Evolutionary conservation across 2,797 vertebrate species (phyloP), one percentile per base, ranked within the genome.

Genomic region (Cephalopachus bancanus): DNA sequence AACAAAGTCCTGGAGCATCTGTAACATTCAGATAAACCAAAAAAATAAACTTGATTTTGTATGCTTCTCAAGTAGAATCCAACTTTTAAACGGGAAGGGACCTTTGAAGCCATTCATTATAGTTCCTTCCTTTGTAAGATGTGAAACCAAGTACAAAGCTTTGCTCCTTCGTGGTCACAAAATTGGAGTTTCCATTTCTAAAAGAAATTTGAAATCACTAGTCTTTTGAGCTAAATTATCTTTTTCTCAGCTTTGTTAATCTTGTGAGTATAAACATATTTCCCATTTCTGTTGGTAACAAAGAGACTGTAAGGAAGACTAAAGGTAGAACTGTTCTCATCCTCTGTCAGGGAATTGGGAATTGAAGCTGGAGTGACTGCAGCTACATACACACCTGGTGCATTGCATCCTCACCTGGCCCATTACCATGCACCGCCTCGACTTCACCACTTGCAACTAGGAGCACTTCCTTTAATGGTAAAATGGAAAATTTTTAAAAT

Each of bases 351-450:
- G 99, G 99, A 99, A 98, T 99, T 99, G 97, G 99, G 99, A 98
- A 99, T 99, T 37, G 99, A 99, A 99, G 99, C 99, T 96, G 99
- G 99, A 92, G 99, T 99, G 98, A 99, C 99, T 60, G 99, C 99
- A 97, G 99, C 99, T 49, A 99, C 99, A 2, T 99, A 99, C 81
- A 99, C 99, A 95, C 99, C 99, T 93, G 99, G 99, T 96, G 99
- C 99, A 92, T 98, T 99, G 98, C 99, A 99, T 98, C 99, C 99
- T 96, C 99, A 99, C 98, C 93, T 99, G 98, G 99, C 99, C 96
- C 99, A 99, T 98, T 99, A 99, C 98, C 99, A 99, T 28, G 98
- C 99, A 67, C 99, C 99, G 84, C 99, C 99, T 93, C 99, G 99
- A 98, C 99, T 99, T 98, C 99, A 99, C 98, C 99, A 99, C 98